Base-by-base conservation (phyloP, 2,113 vertebrate genomes). In the Microtus pennsylvanicus region DNA sequence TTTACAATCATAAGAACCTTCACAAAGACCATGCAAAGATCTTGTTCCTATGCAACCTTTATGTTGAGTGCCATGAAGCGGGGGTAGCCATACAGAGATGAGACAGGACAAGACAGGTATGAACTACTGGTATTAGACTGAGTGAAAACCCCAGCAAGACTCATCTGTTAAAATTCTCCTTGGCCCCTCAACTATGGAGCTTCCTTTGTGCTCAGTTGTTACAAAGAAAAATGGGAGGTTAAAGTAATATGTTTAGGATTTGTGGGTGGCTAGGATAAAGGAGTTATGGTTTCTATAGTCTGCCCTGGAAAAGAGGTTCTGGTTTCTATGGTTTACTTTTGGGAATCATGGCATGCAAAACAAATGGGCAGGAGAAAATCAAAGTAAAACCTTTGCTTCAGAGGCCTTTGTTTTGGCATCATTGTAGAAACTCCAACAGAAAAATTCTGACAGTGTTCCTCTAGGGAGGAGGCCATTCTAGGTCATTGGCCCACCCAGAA, bases 121-220 rank as follows among this genome's bases (percentile, higher is more conserved):
- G 61, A 69, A 9, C n/a, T 47, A 5, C 5, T 9, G 4, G n/a
- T 3, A 33, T 63, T 0, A 38, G 47, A 33, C 7, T 28, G 5
- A 61, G n/a, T 35, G 16, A 24, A 13, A 47, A 30, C 7, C 70
- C 61, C 61, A 61, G 21, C 4, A 61, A 24, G 38, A 24, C 26
- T 1, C 42, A 26, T 33, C 50, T 45, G 28, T 21, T 17, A 63
- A 78, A 17, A n/a, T 5, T 42, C 82, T 78, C 24, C 50, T 50
- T 38, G 72, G 50, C 5, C 5, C 22, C 38, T 28, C 22, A 38
- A 38, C 55, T 22, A 1, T 33, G 33, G 50, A 42, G 22, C 58
- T 38, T 86, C 50, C 38, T 78, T 52, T 3, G 16, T n/a, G 65
- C 5, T 3, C 10, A 61, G 16, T 52, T 52, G 5, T 95, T 80